Conservation (phyloP, 2,888 invertebrate genomes). For the Macaria notata region DNA sequence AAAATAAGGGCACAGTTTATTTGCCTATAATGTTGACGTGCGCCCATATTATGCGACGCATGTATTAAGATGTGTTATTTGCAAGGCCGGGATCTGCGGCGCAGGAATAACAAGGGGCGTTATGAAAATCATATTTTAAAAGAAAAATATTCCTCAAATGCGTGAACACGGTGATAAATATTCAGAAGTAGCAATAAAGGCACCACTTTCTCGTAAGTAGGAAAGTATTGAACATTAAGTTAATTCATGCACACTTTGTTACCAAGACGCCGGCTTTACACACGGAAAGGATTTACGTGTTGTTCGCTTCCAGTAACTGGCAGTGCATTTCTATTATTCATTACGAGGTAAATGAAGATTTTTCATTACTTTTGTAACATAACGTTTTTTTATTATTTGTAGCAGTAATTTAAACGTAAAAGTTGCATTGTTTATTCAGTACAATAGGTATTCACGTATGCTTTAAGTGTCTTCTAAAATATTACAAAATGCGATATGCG, state of each 20-base stretch:
- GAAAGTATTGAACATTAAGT: slow-evolving; percentile 78
- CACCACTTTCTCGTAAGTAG: slow-evolving; percentile 76
- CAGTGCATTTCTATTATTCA: slow-evolving; percentile 22
- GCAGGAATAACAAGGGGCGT: slow-evolving; percentile 30
- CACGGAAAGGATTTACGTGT: slow-evolving; percentile 66
- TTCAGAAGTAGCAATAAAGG: slow-evolving; percentile 71
- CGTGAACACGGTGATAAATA: slow-evolving; percentile 70
- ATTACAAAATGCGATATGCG: too few relatives aligned
- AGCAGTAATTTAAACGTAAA: too few relatives aligned
- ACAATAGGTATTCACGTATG: too few relatives aligned
- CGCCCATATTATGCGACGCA: slow-evolving; percentile 27
- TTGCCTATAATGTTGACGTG: slow-evolving; percentile 39
- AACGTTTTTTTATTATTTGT: too few relatives aligned
- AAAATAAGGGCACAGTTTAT: slow-evolving; percentile 48
- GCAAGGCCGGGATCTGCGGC: slow-evolving; percentile 10
- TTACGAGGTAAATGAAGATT: not conserved
- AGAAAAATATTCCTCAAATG: slow-evolving; percentile 53
- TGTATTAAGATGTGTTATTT: slow-evolving; percentile 24
- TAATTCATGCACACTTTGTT: slow-evolving; percentile 79
- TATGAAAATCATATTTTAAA: slow-evolving; percentile 44
- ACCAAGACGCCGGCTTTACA: slow-evolving; percentile 57
- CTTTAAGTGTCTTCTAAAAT: too few relatives aligned
- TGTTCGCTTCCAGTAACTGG: slow-evolving; percentile 49
- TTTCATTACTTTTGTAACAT: too few relatives aligned
- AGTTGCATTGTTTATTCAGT: too few relatives aligned